Base-by-base conservation (phyloP, 35 echinoderm and acorn worm genomes). In the Amphiura filiformis region DNA sequence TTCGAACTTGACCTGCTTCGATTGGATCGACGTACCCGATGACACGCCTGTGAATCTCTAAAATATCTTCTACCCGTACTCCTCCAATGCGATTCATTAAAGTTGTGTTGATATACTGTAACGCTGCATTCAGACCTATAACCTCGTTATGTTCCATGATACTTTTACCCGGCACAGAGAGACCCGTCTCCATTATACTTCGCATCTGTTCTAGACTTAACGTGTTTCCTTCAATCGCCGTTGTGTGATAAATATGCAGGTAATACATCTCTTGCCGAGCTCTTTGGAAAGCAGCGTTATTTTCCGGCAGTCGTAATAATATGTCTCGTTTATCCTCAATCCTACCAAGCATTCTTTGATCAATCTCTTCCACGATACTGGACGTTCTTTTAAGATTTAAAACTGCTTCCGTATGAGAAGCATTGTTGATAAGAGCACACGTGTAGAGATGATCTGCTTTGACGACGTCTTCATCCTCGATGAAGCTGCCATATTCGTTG, bases 131-230 rank as follows among this genome's bases (percentile, higher is more conserved):
- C 35, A 99, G n/a, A 9, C 96, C 96, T 1, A 99, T 75, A 11
- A 99, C 90, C 56, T 99, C 96, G 78, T 99, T 99, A 77, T 99
- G 96, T 76, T 99, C 96, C 39, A 99, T 70, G 37, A 99, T 78
- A 75, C 96, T 99, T 38, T 99, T 99, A 31, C 96, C 96, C 2
- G 80, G 65, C 11, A 99, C 79, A 4, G 96, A 93, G 36, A 99
- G 56, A 13, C 96, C 96, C 1, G 92, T 99, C 80, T 99, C 96
- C 80, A 99, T 83, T 32, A 99, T 92, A 37, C 78, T 79, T 11
- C 96, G 13, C 88, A 94, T 94, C 87, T 99, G 96, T 38, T 94
- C 96, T 34, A 99, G 56, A 13, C 93, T 78, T 18, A 99, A 80
- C 1, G 96, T 99, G 81, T 99, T 99, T 18, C 96, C 96, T 33